Evolutionary conservation across 2,888 invertebrate genomes (phyloP).

Genomic region (Tachina grossa): DNA sequence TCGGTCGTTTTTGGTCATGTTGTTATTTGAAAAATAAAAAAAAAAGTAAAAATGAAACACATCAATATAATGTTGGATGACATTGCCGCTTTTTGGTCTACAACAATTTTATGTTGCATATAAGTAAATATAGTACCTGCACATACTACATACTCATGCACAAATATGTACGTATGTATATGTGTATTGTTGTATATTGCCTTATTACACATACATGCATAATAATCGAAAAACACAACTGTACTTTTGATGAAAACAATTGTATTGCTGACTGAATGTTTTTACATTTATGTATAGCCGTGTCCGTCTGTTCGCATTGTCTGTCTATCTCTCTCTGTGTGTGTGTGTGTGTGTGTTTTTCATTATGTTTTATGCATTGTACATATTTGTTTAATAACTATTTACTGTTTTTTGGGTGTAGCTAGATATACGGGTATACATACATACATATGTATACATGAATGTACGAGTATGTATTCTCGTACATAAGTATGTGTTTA

Average conservation of each 20-base stretch:
- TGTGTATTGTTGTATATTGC: background rate
- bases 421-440: background rate
- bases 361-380: conserved; percentile 27
- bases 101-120: conserved; percentile 35
- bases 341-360: conserved; percentile 35
- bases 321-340: conserved; percentile 1
- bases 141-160: background rate
- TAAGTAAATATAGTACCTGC: background rate
- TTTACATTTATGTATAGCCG: background rate
- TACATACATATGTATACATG: background rate
- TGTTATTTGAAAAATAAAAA: conserved; percentile 16
- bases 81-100: conserved; percentile 35
- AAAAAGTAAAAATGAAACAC: background rate
- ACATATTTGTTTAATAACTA: conserved; percentile 44
- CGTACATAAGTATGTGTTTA: background rate
- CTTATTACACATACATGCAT: conserved; percentile 56
- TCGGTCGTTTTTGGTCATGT: conserved; percentile 10
- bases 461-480: background rate
- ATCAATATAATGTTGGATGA: conserved; percentile 42
- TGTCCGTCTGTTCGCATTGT: background rate
- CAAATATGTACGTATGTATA: background rate
- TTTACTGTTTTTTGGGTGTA: conserved; percentile 45
- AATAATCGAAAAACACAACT: conserved; percentile 67
- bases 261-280: conserved; percentile 29
- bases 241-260: conserved; percentile 69